phyloP scores from a whole-genome alignment of 2,113 vertebrate genomes.

The Cyprinus carpio region DNA sequence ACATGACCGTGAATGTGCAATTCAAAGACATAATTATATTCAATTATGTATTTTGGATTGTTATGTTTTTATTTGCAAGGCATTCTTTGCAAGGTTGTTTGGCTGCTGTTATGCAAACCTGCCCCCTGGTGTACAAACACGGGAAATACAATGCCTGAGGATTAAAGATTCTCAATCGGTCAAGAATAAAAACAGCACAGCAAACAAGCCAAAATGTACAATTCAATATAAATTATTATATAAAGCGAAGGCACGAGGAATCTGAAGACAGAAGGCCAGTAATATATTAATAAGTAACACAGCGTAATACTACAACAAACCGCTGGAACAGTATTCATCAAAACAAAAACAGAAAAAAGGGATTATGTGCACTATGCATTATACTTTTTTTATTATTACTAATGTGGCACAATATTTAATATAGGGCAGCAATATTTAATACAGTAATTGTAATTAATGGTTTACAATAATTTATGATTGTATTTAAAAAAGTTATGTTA shows the following conservation, averaged over 20 bases:
- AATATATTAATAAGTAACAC: too few species aligned
- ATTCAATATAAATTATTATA: background rate
- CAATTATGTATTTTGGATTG: background rate
- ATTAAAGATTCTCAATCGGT: background rate
- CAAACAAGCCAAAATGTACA: background rate
- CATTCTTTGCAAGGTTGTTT: background rate
- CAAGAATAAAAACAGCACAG: background rate
- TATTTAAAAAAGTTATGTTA: background rate
- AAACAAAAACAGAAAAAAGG: too few species aligned
- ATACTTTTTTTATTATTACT: background rate
- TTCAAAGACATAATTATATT: background rate
- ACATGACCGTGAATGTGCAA: background rate
- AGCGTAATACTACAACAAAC: too few species aligned
- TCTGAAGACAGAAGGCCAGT: too few species aligned
- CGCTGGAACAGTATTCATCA: too few species aligned
- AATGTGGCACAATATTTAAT: background rate
- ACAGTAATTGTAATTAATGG: background rate
- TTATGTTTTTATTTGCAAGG: background rate
- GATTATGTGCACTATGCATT: background rate
- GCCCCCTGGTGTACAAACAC: constrained; percentile 52
- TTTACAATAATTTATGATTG: background rate
- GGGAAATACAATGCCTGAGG: constrained; percentile 18
- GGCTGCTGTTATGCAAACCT: constrained; percentile 38
- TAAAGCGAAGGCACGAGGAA: background rate
- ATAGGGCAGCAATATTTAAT: too few species aligned